Evolutionary conservation across 2,797 vertebrate species (phyloP).

Genomic region (Mallotus villosus): DNA sequence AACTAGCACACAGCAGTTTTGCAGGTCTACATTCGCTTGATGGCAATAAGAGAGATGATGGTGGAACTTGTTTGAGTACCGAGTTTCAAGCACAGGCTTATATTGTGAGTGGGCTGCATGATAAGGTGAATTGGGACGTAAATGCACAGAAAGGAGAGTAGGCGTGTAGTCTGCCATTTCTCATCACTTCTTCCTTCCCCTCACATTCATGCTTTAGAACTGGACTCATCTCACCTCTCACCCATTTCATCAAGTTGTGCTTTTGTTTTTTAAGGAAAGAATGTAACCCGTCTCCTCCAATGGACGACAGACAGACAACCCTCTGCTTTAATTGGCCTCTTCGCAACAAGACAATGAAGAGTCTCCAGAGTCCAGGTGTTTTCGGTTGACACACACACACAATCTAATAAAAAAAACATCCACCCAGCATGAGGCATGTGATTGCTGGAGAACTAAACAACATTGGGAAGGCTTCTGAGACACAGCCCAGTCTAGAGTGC

Average conservation of each 20-base stretch:
- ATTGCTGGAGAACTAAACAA: conserved; percentile 58
- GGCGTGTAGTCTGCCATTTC: not conserved
- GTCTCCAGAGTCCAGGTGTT: conserved; percentile 67
- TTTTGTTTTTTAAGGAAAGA: conserved; percentile 39
- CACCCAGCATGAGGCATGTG: conserved; percentile 47
- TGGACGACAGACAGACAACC: conserved; percentile 51
- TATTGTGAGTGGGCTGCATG: not conserved
- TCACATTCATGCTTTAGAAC: conserved; percentile 7
- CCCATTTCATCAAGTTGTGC: conserved; percentile 7
- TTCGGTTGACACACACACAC: conserved; percentile 64
- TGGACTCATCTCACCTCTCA: conserved; percentile 12
- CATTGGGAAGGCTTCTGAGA: conserved; percentile 45
- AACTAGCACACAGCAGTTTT: conserved; percentile 2
- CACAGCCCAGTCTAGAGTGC: conserved; percentile 49
- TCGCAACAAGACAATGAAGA: conserved; percentile 58
- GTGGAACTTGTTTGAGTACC: not conserved
- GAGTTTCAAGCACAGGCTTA: not conserved
- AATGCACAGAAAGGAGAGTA: not conserved
- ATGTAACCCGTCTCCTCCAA: conserved; percentile 47
- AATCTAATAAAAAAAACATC: conserved; percentile 20
- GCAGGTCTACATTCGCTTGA: conserved; percentile 15
- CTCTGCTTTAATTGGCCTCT: conserved; percentile 50
- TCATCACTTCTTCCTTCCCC: not conserved
- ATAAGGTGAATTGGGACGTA: not conserved
- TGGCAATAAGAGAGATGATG: conserved; percentile 8